Percentiles rank a stretch among this genome's conserved stretches.
Conservation (phyloP, 2,888 invertebrate genomes). For the Eupithecia inturbata region DNA sequence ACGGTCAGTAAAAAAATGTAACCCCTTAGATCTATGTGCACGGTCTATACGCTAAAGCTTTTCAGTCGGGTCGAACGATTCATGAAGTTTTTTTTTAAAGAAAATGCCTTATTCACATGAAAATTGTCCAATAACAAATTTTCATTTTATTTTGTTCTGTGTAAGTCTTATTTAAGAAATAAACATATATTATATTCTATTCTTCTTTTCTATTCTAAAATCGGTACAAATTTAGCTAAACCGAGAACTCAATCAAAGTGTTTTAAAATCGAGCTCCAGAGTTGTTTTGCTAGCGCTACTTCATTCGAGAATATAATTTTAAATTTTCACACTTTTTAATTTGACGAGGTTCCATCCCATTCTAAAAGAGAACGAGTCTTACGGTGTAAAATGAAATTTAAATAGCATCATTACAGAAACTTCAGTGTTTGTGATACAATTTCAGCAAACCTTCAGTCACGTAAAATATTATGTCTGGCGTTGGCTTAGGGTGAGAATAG, state of each 20-base stretch:
- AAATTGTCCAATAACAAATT: too few relatives aligned
- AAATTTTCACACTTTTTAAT: background rate
- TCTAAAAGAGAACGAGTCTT: background rate
- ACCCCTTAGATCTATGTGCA: background rate
- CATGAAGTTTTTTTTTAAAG: too few relatives aligned
- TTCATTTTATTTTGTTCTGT: too few relatives aligned
- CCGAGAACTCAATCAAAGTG: background rate
- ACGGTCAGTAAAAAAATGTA: background rate
- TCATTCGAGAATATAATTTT: background rate
- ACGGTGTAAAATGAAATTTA: slow-evolving; percentile 16
- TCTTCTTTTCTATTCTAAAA: too few relatives aligned
- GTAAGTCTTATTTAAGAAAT: too few relatives aligned
- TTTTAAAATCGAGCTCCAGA: background rate
- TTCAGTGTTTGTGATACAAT: slow-evolving; percentile 25
- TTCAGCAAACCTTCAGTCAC: slow-evolving; percentile 24
- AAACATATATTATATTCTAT: too few relatives aligned
- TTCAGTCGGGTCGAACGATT: too few relatives aligned
- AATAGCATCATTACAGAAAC: slow-evolving; percentile 24
- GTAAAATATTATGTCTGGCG: slow-evolving; percentile 24
- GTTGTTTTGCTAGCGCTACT: background rate
- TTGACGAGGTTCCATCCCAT: background rate
- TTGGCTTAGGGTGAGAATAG: slow-evolving; percentile 6
- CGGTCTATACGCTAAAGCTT: too few relatives aligned
- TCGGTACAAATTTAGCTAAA: background rate
- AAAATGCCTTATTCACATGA: too few relatives aligned